Conservation (phyloP, 2,113 vertebrate species). For the Brachyhypopomus gauderio region DNA sequence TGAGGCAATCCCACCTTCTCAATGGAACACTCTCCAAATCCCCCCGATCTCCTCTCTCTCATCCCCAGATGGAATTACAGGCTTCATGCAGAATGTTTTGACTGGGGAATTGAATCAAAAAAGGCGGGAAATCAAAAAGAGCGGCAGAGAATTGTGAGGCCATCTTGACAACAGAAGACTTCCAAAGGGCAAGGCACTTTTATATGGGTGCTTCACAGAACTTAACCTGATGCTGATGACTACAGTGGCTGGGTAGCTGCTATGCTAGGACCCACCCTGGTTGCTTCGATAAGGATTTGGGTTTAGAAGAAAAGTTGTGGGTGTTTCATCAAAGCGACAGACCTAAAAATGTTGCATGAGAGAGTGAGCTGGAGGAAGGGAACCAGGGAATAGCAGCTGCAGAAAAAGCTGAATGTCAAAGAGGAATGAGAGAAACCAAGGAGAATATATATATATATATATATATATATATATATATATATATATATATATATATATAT, state of each 20-base stretch:
- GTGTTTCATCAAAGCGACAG: conserved; percentile 16
- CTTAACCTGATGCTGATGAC: not conserved
- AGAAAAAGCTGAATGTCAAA: not conserved
- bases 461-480: not conserved
- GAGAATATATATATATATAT: not conserved
- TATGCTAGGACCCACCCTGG: conserved; percentile 13
- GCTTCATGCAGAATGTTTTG: not conserved
- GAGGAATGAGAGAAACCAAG: not conserved
- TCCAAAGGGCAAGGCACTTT: not conserved
- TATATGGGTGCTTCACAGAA: not conserved
- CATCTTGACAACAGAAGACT: not conserved
- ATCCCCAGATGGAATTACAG: conserved; percentile 18
- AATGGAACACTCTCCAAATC: conserved; percentile 2
- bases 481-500: not conserved
- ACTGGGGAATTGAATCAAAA: not conserved
- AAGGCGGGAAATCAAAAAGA: not conserved
- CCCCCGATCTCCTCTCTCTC: conserved; percentile 3
- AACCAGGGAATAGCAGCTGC: not conserved
- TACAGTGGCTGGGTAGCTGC: not conserved
- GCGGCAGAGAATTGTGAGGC: not conserved
- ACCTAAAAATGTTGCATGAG: conserved; percentile 4
- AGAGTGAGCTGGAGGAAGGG: not conserved
- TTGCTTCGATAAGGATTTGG: conserved; percentile 6
- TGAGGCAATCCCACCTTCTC: not conserved
- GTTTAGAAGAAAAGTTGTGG: not conserved